Evolutionary conservation across 2,113 vertebrate species (phyloP), one percentile per base, ranked within the genome.

Genomic region (Crotophaga sulcirostris): DNA sequence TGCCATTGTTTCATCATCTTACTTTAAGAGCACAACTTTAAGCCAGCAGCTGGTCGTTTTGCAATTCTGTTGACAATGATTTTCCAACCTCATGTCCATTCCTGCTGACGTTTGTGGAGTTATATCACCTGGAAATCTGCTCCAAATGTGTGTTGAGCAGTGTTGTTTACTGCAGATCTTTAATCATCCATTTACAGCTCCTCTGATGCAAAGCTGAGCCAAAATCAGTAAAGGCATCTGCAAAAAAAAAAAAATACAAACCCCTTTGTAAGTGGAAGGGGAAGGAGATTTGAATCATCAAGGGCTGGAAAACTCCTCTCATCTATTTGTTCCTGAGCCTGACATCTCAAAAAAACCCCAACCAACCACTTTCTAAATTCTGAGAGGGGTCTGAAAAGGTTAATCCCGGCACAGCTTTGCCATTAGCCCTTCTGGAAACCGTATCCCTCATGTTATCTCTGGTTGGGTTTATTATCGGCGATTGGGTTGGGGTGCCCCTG

Each of bases 221-320:
- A 49, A 36, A 85, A 75, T 54, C 74, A 44, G 74, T 11, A 60
- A 49, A 90, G 24, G 38, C 52, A 63, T 89, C 69, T 78, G 25
- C 1, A 25, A 38, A n/a, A 47, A 9, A 52, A 42, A 33, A 18
- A 33, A 55, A 36, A 17, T 26, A 13, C 29, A 33, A 78, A 56
- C 2, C 18, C 55, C 31, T 64, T 49, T 33, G 10, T 64, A 33
- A 87, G 75, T 56, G 26, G 69, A 84, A 75, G 49, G 47, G 40
- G 66, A 89, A 95, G 56, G 47, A 94, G 89, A 33, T 75, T 64
- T 96, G 89, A 96, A 84, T 91, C 81, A 91, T 24, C 1, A 1
- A 55, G 51, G 21, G 72, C 70, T 93, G 93, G 93, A 95, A 94
- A 96, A 88, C 47, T 63, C 91, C 81, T 83, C 87, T 67, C 92